Evolutionary conservation across 2,888 invertebrate genomes (phyloP), one percentile per base, ranked within the genome.

Genomic region (Troglohyphantes excavatus): DNA sequence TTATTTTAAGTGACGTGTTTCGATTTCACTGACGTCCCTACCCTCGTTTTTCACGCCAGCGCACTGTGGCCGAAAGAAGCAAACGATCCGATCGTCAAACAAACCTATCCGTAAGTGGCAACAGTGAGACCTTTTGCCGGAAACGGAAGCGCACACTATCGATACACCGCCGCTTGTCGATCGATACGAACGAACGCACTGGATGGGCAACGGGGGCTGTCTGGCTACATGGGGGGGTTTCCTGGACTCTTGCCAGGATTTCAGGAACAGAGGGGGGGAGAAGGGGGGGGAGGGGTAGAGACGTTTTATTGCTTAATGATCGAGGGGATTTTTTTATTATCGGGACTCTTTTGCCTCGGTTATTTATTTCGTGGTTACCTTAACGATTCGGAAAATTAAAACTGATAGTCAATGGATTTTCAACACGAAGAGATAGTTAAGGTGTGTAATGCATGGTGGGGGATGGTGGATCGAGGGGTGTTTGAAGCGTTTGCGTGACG

Each of bases 291-390:
- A 23, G 23, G 33, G 23, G 23, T 17, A 43, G 83, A n/a, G 73
- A 63, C 27, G 43, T 75, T 75, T 84, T 84, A 84, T 84, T 84
- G 75, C 84, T 75, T 84, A 84, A 84, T 75, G 84, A 84, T 43
- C 29, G 19, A n/a, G 23, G 21, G 21, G 17, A 17, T n/a, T 53
- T 81, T 81, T 81, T 67, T 63, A 29, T 65, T 78, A 13, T 11
- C 2, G 2, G n/a, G n/a, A 2, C n/a, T 53, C 9, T 53, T 53
- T 53, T 53, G 17, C n/a, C 53, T 53, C n/a, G 53, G 53, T 73
- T 73, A 46, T 78, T 78, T 61, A 75, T 61, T 75, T 72, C 43
- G n/a, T 13, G 72, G 7, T 46, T 17, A 17, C 75, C 46, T 75
- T 75, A 61, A 75, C 75, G 75, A 75, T 53, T 75, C 29, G 29